These are phyloP conservation scores for Mirza zaza DNA, from an alignment of 2,113 vertebrate genomes.

Conservation along the genomic window DNA sequence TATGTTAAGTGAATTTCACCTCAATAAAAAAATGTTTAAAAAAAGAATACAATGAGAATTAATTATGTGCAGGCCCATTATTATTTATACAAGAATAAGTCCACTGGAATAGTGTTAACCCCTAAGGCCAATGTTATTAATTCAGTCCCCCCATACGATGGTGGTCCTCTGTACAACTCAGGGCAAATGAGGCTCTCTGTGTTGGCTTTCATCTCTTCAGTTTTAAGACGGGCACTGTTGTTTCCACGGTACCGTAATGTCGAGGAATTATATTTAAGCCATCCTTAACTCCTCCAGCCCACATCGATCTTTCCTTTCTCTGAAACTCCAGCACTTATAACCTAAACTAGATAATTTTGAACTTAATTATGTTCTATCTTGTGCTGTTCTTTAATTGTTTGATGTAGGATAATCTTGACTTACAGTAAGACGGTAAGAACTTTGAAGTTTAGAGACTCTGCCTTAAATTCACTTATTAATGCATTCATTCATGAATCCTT, in stretches of 20 bases:
- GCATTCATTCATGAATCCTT: background rate
- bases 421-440: conserved; percentile 59
- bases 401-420: conserved; percentile 74
- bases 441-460: conserved; percentile 67
- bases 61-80: background rate
- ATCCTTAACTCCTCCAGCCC: conserved; percentile 73
- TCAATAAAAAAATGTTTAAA: background rate
- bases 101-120: conserved; percentile 27
- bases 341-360: conserved; percentile 72
- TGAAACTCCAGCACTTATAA: conserved; percentile 65
- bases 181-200: conserved; percentile 13
- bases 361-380: conserved; percentile 74
- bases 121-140: conserved; percentile 55
- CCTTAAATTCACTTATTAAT: conserved; percentile 32
- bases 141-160: conserved; percentile 5
- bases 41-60: background rate
- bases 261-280: conserved; percentile 77
- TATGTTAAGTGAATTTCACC: conserved; percentile 11
- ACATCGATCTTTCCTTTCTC: conserved; percentile 72
- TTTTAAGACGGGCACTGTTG: conserved; percentile 41
- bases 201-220: conserved; percentile 69
- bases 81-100: conserved; percentile 39
- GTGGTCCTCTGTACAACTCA: background rate
- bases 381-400: conserved; percentile 75
- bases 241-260: conserved; percentile 63